These are phyloP conservation scores for Drosophila emarginata DNA, from an alignment of 2,888 invertebrate genomes.

Conservation along the genomic window DNA sequence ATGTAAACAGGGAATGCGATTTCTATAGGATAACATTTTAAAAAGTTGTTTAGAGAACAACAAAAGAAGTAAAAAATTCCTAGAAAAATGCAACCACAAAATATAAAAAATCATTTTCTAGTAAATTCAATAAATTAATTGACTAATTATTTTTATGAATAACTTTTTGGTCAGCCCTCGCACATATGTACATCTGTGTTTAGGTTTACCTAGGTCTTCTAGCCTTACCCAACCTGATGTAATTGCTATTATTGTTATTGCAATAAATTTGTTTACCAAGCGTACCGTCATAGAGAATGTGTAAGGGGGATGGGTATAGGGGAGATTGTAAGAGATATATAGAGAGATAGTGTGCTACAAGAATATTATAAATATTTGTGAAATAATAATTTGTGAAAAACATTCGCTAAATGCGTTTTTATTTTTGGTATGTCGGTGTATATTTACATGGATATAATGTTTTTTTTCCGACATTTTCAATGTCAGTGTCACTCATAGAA, in stretches of 20 bases:
- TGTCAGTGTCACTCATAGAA: constrained; percentile 47
- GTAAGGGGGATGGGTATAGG: neutral
- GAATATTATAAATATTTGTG: constrained; percentile 25
- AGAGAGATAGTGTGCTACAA: constrained; percentile 3
- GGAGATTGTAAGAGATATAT: neutral
- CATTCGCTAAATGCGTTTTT: constrained; percentile 31
- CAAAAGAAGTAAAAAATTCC: no score
- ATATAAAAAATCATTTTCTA: no score
- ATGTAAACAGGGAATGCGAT: no score
- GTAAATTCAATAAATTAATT: no score
- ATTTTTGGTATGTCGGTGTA: constrained; percentile 1
- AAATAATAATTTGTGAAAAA: constrained; percentile 40
- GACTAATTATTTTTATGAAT: no score
- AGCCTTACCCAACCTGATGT: constrained; percentile 46
- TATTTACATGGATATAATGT: constrained; percentile 5
- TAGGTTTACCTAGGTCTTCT: constrained; percentile 9
- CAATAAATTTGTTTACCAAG: constrained; percentile 55
- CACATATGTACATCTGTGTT: neutral
- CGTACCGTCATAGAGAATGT: constrained; percentile 17
- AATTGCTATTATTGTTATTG: constrained; percentile 47
- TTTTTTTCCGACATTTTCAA: constrained; percentile 5
- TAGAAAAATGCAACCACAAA: no score
- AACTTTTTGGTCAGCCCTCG: neutral
- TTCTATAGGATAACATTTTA: no score
- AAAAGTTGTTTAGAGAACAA: no score